These are phyloP conservation scores for Polydrusus cervinus DNA, from an alignment of 2,888 invertebrate genomes.

Conservation along the genomic window DNA sequence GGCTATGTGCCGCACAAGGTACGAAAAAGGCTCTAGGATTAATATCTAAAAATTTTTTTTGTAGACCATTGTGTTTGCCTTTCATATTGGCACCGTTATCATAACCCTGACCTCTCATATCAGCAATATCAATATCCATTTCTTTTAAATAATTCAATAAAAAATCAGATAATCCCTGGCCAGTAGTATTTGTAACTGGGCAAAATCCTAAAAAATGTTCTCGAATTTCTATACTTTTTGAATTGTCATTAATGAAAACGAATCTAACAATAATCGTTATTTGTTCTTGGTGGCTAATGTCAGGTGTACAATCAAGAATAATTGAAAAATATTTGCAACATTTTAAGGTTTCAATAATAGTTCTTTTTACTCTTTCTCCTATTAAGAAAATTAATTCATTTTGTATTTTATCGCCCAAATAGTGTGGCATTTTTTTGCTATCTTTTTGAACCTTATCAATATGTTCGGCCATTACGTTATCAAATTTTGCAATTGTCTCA, in stretches of 20 bases:
- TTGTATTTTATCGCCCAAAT: neutral
- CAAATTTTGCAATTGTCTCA: constrained; percentile 40
- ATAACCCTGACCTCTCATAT: constrained; percentile 58
- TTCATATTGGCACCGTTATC: constrained; percentile 62
- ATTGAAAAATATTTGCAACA: constrained; percentile 59
- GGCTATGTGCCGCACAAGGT: constrained; percentile 59
- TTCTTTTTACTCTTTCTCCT: constrained; percentile 36
- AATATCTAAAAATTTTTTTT: constrained; percentile 58
- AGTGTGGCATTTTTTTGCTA: neutral
- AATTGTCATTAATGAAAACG: constrained; percentile 13
- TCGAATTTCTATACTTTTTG: constrained; percentile 11
- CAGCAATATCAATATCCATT: constrained; percentile 51
- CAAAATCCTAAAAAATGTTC: constrained; percentile 56
- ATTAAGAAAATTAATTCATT: constrained; percentile 25
- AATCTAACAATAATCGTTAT: constrained; percentile 56
- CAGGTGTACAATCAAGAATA: constrained; percentile 59
- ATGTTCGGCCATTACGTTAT: constrained; percentile 36
- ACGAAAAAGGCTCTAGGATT: constrained; percentile 60
- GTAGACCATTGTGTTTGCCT: constrained; percentile 59
- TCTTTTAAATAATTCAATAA: neutral
- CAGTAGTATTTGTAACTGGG: constrained; percentile 54
- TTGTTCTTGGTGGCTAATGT: constrained; percentile 58
- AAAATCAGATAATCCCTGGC: constrained; percentile 53
- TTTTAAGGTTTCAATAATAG: constrained; percentile 26
- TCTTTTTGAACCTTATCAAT: neutral